Evolutionary conservation across 1,140 invertebrate species (phyloP), one percentile per base, ranked within the genome.

Genomic region (Popillia japonica): DNA sequence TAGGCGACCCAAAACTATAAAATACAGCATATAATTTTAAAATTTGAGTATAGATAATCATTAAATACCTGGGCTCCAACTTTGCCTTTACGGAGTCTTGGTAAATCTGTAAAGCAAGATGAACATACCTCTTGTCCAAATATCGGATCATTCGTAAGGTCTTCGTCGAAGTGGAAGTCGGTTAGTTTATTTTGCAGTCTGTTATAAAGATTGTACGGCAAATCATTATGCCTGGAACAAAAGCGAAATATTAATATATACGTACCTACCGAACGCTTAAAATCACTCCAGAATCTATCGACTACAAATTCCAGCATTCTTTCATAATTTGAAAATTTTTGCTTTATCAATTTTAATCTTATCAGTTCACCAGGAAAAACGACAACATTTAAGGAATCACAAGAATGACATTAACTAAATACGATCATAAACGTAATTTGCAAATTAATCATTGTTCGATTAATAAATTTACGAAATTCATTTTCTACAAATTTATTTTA

Each of bases 1-100:
- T 92, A 94, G 0, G 91, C 91, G 0, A 90, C 91, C 92, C 83
- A 84, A 78, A 84, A 84, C 82, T 84, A 75, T 59, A 76, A 77
- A 75, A 76, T 42, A 11, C 34, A 27, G 3, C 3, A 59, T 20
- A 76, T 4, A 27, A 6, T 4, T 9, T 40, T 59, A 6, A 40
- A 64, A 27, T 14, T 40, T 27, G 3, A 8, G 10, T 20, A 27
- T 17, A 22, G 7, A 41, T 4, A 76, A 17, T 75, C 42, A 11
- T 6, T 6, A 40, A 83, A 85, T 78, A 92, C 91, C 87, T 92
- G 91, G 3, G 87, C 92, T 17, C 91, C 92, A 2, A 93, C 84
- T 85, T 87, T 87, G 11, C 92, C 92, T 76, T 87, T 73, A 40
- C 81, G 80, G 22, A 93, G 81, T 77, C 90, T 83, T 0, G 88